Conservation (phyloP, 1,140 invertebrate genomes). For the Ceratosolen fusciceps region DNA sequence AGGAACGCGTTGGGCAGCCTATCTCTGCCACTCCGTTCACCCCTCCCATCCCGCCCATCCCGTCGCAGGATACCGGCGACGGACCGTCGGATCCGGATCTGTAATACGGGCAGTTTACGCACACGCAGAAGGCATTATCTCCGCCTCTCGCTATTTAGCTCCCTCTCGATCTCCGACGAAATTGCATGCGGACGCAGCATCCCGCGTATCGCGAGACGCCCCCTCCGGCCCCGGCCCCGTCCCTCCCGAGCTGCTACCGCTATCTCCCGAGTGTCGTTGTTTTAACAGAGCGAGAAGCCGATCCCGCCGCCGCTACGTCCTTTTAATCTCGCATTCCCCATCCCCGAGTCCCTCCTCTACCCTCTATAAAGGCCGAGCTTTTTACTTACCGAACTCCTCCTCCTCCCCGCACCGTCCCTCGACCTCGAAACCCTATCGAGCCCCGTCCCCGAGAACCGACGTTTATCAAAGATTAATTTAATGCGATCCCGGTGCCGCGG, state of each 20-base stretch:
- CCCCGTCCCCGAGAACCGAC: no score
- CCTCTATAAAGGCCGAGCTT: not conserved
- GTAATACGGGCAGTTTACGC: slow-evolving; percentile 36
- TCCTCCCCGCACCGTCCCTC: not conserved
- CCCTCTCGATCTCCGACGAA: slow-evolving; percentile 38
- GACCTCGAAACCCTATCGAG: no score
- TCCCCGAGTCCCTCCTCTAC: not conserved
- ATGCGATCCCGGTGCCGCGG: no score
- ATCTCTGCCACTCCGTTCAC: slow-evolving; percentile 44
- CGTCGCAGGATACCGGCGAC: no score
- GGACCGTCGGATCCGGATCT: not conserved
- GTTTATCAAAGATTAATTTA: no score
- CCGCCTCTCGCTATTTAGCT: slow-evolving; percentile 60
- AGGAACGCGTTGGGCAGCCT: no score
- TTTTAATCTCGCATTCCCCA: not conserved
- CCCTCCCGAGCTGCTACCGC: not conserved
- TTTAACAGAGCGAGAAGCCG: slow-evolving; percentile 41
- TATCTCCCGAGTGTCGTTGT: slow-evolving; percentile 42
- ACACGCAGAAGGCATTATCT: slow-evolving; percentile 61
- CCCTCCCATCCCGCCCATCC: no score
- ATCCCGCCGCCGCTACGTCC: not conserved
- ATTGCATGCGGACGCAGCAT: slow-evolving; percentile 46
- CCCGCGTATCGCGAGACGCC: not conserved
- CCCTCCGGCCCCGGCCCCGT: no score
- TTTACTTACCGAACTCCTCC: no score